phyloP scores from a whole-genome alignment of 2,113 vertebrate genomes.

The Paraplagusia blochii region DNA sequence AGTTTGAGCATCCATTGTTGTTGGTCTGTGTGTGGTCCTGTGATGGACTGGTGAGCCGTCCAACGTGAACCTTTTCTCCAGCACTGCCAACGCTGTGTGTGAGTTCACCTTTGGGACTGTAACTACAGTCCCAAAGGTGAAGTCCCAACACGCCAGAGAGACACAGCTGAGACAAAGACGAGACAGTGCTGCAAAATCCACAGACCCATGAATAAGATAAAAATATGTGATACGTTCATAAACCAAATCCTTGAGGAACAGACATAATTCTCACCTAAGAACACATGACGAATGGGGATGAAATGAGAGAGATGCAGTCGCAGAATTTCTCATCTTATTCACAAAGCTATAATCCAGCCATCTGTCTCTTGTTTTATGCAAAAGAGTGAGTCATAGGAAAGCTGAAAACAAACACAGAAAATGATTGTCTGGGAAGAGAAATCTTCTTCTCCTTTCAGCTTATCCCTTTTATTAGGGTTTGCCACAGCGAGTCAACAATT shows the following conservation, averaged over 20 bases:
- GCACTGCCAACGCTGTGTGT: too few species aligned
- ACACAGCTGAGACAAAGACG: constrained; percentile 7
- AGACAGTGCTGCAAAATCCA: neutral
- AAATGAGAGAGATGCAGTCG: neutral
- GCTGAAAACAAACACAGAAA: neutral
- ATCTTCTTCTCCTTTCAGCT: too few species aligned
- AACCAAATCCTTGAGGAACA: neutral
- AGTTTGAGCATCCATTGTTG: too few species aligned
- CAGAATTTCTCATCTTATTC: neutral
- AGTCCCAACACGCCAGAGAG: neutral
- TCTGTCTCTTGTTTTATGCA: constrained; percentile 1
- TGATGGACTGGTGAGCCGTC: too few species aligned
- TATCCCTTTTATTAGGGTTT: too few species aligned
- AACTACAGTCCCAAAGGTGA: too few species aligned
- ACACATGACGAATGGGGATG: constrained; percentile 3
- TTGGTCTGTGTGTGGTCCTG: too few species aligned
- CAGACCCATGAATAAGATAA: neutral
- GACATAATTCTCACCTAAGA: neutral
- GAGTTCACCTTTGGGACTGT: too few species aligned
- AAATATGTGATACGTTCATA: neutral
- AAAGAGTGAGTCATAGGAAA: neutral
- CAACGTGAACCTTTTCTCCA: too few species aligned
- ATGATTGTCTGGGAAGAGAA: neutral
- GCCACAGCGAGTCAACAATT: too few species aligned
- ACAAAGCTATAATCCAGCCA: neutral